These are phyloP conservation scores for Bursaphelenchus okinawaensis DNA, from an alignment of 2,888 invertebrate species.

Conservation along the genomic window DNA sequence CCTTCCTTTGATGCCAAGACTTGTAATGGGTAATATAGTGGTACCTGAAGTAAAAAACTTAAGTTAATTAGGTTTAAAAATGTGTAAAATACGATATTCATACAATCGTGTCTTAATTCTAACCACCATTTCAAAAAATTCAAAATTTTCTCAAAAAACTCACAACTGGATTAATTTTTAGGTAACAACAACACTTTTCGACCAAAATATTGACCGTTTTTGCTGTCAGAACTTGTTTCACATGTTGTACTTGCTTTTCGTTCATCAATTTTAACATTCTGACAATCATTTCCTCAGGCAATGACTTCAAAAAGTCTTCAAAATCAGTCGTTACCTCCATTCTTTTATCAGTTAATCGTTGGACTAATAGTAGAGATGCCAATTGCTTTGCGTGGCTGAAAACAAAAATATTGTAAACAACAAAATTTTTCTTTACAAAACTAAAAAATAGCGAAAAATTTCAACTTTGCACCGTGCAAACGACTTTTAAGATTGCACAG, in stretches of 20 bases:
- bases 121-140: neutral
- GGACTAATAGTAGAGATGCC: slow-evolving; percentile 10
- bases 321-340: slow-evolving; percentile 13
- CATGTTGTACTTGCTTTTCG: neutral
- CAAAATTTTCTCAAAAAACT: neutral
- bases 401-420: neutral
- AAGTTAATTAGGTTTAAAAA: no score
- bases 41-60: no score
- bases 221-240: neutral
- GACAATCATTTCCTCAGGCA: slow-evolving; percentile 13
- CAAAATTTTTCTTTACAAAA: neutral
- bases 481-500: neutral
- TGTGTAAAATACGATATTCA: no score
- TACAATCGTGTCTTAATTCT: no score
- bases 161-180: neutral
- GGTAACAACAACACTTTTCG: neutral
- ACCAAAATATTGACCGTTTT: slow-evolving; percentile 2
- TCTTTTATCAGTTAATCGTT: slow-evolving; percentile 12
- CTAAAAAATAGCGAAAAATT: neutral
- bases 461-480: neutral
- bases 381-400: slow-evolving; percentile 17
- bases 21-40: no score
- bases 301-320: slow-evolving; percentile 1
- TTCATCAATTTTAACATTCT: slow-evolving; percentile 6
- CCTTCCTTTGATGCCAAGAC: no score